These are phyloP conservation scores for Pseudococcus jackbeardsleyi DNA, from an alignment of 2,888 invertebrate genomes.

Conservation along the genomic window DNA sequence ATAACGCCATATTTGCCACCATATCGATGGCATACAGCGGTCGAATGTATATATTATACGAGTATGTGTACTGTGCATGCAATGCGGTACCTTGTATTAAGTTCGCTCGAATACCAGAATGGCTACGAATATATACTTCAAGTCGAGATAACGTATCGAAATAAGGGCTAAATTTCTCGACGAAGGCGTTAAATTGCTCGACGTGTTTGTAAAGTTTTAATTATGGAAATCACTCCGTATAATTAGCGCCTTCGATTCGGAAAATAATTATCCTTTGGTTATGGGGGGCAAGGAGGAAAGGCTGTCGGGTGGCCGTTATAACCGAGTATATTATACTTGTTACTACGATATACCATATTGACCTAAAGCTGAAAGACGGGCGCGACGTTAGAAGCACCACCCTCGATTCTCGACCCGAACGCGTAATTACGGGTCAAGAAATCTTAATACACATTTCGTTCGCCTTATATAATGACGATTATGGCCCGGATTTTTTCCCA, in stretches of 20 bases:
- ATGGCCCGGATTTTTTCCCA: not conserved
- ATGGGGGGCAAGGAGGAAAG: not conserved
- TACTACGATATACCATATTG: slow-evolving; percentile 1
- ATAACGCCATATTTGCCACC: not conserved
- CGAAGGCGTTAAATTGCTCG: slow-evolving; percentile 41
- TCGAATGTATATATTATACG: not conserved
- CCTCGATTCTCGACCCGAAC: not conserved
- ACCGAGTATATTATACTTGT: not conserved
- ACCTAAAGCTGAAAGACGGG: not conserved
- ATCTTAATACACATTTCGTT: slow-evolving; percentile 34
- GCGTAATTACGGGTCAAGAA: slow-evolving; percentile 50
- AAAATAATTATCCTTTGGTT: not conserved
- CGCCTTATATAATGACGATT: slow-evolving; percentile 30
- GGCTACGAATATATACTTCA: not conserved
- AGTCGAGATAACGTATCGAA: slow-evolving; percentile 3
- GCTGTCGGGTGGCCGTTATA: not conserved
- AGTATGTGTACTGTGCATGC: not conserved
- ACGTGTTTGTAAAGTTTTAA: slow-evolving; percentile 44
- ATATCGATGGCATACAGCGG: not conserved
- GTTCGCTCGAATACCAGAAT: not conserved
- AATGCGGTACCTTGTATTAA: slow-evolving; percentile 21
- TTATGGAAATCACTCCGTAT: slow-evolving; percentile 23
- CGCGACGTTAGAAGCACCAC: not conserved
- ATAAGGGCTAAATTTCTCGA: not conserved
- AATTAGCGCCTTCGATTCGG: slow-evolving; percentile 18